Evolutionary conservation across 2,888 invertebrate species (phyloP), one percentile per base, ranked within the genome.

Genomic region (Drosophila setosimentum): DNA sequence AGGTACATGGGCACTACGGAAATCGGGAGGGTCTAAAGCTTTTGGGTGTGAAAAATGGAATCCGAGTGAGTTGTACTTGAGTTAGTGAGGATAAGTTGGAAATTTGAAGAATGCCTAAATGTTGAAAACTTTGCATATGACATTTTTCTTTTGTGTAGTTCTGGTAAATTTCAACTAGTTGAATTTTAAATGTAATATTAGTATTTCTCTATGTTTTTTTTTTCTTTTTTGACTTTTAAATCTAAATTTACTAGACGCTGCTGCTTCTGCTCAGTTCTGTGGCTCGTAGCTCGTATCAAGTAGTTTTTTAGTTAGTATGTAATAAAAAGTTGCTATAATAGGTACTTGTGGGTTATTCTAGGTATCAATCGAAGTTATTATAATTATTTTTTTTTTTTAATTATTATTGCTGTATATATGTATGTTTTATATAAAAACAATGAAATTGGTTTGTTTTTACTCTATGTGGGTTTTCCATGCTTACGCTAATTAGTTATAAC

Each of bases 261-360:
- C 78, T 80, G 76, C 72, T 69, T 78, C 84, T 76, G 85, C 87
- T 84, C 84, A 84, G 84, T 84, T 84, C 84, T 84, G 89, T 89
- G 84, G 84, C 89, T 89, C 87, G 76, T 89, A 87, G 83, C 87
- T 89, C 82, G 68, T 89, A 89, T 84, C 73, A 89, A 84, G 81
- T 86, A 85, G 67, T 68, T 79, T 70, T 37, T 54, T 35, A 54
- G 35, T 70, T 77, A 79, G 77, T 89, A 84, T 69, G 73, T 89
- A 87, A 87, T 89, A 89, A 84, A 89, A 88, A 81, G 84, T 87
- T 87, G 64, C 73, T 68, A 82, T 83, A 74, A 73, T 89, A 84
- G 89, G 83, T 84, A 84, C 83, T 87, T 83, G 84, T 89, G 89
- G 83, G 89, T 89, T 68, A 80, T 83, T 81, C 78, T 84, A 86